A percentile compares a stretch with the other conserved stretches of the same genome.
Conservation (phyloP, 2,888 invertebrate genomes). For the Stenodera caucasica region DNA sequence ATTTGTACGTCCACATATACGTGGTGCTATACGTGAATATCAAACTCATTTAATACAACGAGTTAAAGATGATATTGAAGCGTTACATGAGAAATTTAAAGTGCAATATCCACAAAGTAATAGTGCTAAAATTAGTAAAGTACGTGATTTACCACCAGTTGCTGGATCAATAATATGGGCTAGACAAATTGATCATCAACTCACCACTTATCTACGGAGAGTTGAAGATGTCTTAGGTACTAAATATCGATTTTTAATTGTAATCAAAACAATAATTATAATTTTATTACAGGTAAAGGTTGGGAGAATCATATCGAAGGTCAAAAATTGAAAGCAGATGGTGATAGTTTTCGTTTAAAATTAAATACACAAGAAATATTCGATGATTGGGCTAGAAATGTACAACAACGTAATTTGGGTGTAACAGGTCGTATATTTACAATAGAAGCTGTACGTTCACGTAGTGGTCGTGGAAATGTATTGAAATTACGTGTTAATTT, state of each 20-base stretch:
- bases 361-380: constrained; percentile 97
- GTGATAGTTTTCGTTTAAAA: constrained; percentile 95
- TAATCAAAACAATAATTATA: background rate
- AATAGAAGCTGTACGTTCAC: constrained; percentile 80
- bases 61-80: constrained; percentile 98
- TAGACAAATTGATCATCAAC: constrained; percentile 95
- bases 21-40: constrained; percentile 98
- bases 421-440: constrained; percentile 94
- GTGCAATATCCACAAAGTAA: constrained; percentile 96
- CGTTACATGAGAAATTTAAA: constrained; percentile 97
- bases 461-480: constrained; percentile 81
- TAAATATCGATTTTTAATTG: background rate
- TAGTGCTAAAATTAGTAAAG: constrained; percentile 86
- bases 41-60: constrained; percentile 98
- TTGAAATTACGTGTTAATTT: constrained; percentile 93
- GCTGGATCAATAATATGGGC: constrained; percentile 99
- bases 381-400: constrained; percentile 95
- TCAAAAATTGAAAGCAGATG: constrained; percentile 94
- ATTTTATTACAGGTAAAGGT: constrained; percentile 70
- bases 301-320: constrained; percentile 99
- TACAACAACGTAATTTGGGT: constrained; percentile 91
- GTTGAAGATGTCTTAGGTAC: constrained; percentile 96
- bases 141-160: constrained; percentile 94
- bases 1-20: constrained; percentile 97
- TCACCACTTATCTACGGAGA: constrained; percentile 92